Conservation (phyloP, 2,797 vertebrate species). For the Takifugu ocellatus region DNA sequence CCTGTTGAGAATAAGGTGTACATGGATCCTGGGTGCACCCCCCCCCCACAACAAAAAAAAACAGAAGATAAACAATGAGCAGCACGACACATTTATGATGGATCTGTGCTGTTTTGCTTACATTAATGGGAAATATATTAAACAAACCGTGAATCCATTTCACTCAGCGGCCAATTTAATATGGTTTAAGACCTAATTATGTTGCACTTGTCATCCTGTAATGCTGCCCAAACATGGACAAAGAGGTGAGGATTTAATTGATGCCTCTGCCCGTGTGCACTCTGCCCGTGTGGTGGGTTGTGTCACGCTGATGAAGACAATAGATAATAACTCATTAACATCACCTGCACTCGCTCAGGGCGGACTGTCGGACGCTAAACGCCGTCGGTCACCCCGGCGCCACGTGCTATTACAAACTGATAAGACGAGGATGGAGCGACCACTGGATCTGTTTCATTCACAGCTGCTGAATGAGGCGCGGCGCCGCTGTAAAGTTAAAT, state of each 20-base stretch:
- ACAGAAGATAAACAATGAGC: conserved; percentile 23
- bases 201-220: conserved; percentile 65
- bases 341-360: conserved; percentile 16
- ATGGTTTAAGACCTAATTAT: conserved; percentile 72
- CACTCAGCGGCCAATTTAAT: conserved; percentile 70
- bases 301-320: conserved; percentile 49
- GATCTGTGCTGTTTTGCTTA: conserved; percentile 67
- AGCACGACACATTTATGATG: conserved; percentile 41
- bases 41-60: not conserved
- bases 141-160: conserved; percentile 65
- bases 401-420: conserved; percentile 36
- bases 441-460: conserved; percentile 6
- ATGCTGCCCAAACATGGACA: conserved; percentile 50
- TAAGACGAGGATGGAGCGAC: conserved; percentile 7
- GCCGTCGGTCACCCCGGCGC: conserved; percentile 13
- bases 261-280: conserved; percentile 31
- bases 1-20: not conserved
- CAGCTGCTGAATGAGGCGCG: not conserved
- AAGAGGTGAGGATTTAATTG: conserved; percentile 58
- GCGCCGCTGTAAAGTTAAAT: conserved; percentile 31
- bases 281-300: conserved; percentile 32
- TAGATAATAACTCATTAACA: conserved; percentile 58
- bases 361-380: conserved; percentile 13
- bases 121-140: conserved; percentile 62
- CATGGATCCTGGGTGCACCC: not conserved